Base-by-base conservation (phyloP, 1,140 invertebrate genomes). In the Argopecten irradians region DNA sequence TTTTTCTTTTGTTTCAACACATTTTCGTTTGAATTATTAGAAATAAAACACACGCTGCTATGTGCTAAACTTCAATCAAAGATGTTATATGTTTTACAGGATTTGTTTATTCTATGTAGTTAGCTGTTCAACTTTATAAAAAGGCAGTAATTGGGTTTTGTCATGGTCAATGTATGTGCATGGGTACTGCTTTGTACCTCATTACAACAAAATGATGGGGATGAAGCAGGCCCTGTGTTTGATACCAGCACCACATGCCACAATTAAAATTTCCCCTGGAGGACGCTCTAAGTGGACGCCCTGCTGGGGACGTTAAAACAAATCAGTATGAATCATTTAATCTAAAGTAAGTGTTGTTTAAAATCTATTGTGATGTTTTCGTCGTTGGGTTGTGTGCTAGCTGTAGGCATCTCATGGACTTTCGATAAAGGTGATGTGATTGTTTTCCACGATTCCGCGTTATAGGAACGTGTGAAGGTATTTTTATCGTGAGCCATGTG, bases 111-210 rank as follows among this genome's bases (percentile, higher is more conserved):
- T n/a, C n/a, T n/a, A n/a, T n/a, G n/a, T n/a, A n/a, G n/a, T n/a
- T n/a, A n/a, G n/a, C n/a, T n/a, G n/a, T n/a, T n/a, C n/a, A n/a
- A n/a, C 55, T 28, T 1, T 71, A n/a, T 71, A 71, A 55, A 55
- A 71, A 71, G 55, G 8, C 55, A 71, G 55, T 71, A 71, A 71
- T 71, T 71, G 55, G 55, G 55, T 71, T 71, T 71, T 71, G 55
- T 71, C 55, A 71, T n/a, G 55, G 55, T 71, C 55, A 71, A 28
- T 71, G n/a, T 71, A 71, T 22, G 55, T 71, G 28, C 55, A 28
- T 71, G 5, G 55, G 22, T n/a, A 28, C 55, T 71, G 55, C 28
- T n/a, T 71, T 71, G 55, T 71, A 8, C 55, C 55, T 71, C 55
- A 16, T 71, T 71, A 71, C 55, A n/a, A 8, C n/a, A 28, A 7